Evolutionary conservation across 2,888 invertebrate species (phyloP).

Genomic region (Platerodrilus igneus): DNA sequence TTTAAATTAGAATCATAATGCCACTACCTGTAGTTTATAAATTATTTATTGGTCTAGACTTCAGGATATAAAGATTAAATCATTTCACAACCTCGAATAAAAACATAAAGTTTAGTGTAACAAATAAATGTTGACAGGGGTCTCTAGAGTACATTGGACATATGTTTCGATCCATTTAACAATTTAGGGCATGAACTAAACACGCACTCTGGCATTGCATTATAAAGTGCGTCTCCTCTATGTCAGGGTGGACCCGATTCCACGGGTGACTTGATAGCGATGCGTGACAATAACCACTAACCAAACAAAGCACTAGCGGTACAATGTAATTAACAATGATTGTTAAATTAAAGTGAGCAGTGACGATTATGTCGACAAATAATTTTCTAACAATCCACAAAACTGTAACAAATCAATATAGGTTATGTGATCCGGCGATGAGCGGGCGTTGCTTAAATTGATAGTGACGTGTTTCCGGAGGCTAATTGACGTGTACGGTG

Average conservation of each 20-base stretch:
- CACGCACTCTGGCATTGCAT: constrained; percentile 29
- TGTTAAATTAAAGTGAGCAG: constrained; percentile 40
- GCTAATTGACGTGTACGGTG: constrained; percentile 50
- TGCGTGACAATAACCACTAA: constrained; percentile 44
- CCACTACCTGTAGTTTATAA: too few relatives aligned
- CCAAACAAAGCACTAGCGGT: constrained; percentile 36
- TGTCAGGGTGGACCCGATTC: constrained; percentile 30
- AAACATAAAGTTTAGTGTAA: constrained; percentile 27
- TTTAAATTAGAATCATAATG: too few relatives aligned
- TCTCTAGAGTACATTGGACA: constrained; percentile 34
- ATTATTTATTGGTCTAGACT: too few relatives aligned
- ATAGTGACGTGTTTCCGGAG: constrained; percentile 50
- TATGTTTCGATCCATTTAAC: constrained; percentile 50
- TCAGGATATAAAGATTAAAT: too few relatives aligned
- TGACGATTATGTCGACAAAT: constrained; percentile 25
- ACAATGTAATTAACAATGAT: constrained; percentile 26
- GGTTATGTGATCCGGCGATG: constrained; percentile 41
- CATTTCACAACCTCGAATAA: constrained; percentile 14
- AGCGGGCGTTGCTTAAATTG: constrained; percentile 44
- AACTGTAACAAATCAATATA: constrained; percentile 39
- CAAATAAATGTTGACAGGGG: constrained; percentile 33
- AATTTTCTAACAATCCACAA: constrained; percentile 26
- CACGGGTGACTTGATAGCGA: constrained; percentile 41
- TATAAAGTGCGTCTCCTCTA: constrained; percentile 33
- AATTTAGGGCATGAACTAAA: constrained; percentile 46